Conservation (phyloP, 2,113 vertebrate genomes). For the Sinocyclocheilus rhinocerous region DNA sequence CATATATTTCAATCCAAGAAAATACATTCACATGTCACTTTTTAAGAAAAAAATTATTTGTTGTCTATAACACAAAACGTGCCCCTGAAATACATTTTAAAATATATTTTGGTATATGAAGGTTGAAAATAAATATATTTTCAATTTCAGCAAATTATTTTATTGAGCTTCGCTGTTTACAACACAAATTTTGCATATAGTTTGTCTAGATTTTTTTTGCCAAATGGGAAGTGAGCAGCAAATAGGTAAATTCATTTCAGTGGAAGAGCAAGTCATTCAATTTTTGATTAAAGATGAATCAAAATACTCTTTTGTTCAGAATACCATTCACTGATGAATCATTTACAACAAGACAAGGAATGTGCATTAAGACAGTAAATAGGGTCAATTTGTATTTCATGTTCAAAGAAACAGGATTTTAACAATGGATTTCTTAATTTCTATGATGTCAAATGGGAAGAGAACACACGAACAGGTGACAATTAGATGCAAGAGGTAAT, state of each 20-base stretch:
- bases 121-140: too few species aligned
- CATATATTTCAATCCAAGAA: too few species aligned
- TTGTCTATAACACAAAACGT: too few species aligned
- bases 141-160: too few species aligned
- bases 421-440: neutral
- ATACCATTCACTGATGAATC: neutral
- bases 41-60: too few species aligned
- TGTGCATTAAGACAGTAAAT: neutral
- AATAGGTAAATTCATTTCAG: neutral
- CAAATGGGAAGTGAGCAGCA: neutral
- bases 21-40: too few species aligned
- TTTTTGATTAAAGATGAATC: neutral
- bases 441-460: neutral
- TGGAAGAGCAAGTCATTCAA: neutral
- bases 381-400: neutral
- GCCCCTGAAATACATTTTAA: too few species aligned
- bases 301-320: neutral
- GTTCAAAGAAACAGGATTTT: neutral
- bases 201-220: too few species aligned
- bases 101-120: too few species aligned
- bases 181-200: too few species aligned
- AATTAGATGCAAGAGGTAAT: neutral
- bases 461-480: neutral
- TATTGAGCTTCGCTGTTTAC: too few species aligned
- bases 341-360: neutral